Conservation (phyloP, 2,797 vertebrate species). For the Sparidentex hasta region DNA sequence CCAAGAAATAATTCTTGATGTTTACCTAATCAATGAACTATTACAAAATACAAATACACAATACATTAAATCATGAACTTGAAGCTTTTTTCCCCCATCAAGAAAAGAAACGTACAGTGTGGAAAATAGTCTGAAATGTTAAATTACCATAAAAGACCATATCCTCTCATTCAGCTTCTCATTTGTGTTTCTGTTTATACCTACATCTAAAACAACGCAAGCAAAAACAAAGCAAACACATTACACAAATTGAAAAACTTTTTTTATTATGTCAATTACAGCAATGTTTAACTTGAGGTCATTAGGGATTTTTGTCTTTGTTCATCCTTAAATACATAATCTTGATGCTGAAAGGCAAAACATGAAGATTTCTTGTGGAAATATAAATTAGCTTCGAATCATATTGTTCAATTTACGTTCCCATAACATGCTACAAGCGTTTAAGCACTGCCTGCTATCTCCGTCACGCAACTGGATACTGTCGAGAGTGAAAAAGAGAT, state of each 20-base stretch:
- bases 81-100: background rate
- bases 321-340: constrained; percentile 84
- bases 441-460: constrained; percentile 85
- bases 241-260: constrained; percentile 78
- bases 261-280: constrained; percentile 86
- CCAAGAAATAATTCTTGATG: constrained; percentile 4
- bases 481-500: constrained; percentile 80
- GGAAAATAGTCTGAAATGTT: background rate
- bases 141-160: background rate
- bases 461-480: constrained; percentile 87
- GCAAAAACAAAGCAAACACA: constrained; percentile 38
- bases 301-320: constrained; percentile 80
- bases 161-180: background rate
- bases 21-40: constrained; percentile 15
- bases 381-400: constrained; percentile 96
- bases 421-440: constrained; percentile 90
- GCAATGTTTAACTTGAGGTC: constrained; percentile 85
- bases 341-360: constrained; percentile 88
- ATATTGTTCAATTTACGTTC: constrained; percentile 83
- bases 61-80: background rate
- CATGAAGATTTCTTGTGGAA: constrained; percentile 90
- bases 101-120: background rate
- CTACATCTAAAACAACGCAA: background rate
- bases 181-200: background rate
- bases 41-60: background rate